Conservation (phyloP, 2,797 vertebrate genomes). For the Otolemur crassicaudatus region DNA sequence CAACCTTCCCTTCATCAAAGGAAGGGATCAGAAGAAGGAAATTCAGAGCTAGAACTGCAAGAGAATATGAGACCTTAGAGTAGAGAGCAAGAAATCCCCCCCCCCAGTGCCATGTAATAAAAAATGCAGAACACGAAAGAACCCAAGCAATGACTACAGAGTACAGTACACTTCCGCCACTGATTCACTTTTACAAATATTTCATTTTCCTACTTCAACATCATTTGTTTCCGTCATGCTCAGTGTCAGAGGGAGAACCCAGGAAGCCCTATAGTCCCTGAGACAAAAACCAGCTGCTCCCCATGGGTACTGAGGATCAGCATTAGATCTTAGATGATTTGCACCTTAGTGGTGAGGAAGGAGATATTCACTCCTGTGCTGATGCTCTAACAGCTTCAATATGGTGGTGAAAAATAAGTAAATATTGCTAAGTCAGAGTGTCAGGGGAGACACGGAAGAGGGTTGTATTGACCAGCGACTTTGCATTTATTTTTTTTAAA, state of each 20-base stretch:
- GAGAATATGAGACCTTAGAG: not conserved
- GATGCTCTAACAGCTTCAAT: not conserved
- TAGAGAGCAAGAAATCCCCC: not conserved
- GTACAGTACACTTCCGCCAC: not conserved
- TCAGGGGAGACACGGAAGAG: not conserved
- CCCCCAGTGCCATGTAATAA: not conserved
- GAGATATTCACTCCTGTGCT: not conserved
- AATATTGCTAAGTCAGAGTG: conserved; percentile 49
- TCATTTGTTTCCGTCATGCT: not conserved
- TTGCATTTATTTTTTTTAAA: conserved; percentile 2
- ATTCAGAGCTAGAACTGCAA: not conserved
- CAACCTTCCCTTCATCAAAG: not conserved
- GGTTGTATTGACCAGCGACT: conserved; percentile 44
- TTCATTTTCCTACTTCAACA: not conserved
- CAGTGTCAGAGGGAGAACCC: not conserved
- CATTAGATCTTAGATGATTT: not conserved
- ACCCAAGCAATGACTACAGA: not conserved
- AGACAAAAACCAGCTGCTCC: not conserved
- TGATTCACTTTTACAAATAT: not conserved
- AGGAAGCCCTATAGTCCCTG: not conserved
- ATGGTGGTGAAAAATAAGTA: not conserved
- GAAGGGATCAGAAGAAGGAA: not conserved
- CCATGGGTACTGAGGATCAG: not conserved
- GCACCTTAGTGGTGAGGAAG: not conserved
- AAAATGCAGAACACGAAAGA: not conserved